phyloP scores from a whole-genome alignment of 2,113 vertebrate species.

The cattle (Bos taurus) region DNA sequence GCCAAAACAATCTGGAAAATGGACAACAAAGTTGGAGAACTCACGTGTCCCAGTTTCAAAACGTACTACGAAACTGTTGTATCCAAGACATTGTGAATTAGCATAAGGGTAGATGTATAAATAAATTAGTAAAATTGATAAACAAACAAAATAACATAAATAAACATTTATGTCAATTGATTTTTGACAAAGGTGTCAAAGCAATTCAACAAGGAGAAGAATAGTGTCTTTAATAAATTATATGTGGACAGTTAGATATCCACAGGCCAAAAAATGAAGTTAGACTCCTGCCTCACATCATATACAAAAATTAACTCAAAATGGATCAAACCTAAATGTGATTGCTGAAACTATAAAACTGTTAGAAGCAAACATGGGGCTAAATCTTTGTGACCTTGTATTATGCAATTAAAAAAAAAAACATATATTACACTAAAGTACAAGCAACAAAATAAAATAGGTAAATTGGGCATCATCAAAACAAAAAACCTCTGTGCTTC shows the following conservation, averaged over 20 bases:
- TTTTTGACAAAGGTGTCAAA: neutral
- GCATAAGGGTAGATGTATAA: neutral
- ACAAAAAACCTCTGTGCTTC: slow-evolving; percentile 3
- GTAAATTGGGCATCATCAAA: neutral
- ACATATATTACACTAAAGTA: neutral
- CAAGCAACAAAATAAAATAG: neutral
- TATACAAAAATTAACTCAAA: neutral
- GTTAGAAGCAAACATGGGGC: neutral
- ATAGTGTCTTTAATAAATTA: neutral
- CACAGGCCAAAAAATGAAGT: neutral
- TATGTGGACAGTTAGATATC: neutral
- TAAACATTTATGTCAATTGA: neutral
- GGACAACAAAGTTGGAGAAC: neutral
- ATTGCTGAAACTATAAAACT: slow-evolving; percentile 11
- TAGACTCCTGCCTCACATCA: neutral
- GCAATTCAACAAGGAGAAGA: neutral
- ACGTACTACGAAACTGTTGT: neutral
- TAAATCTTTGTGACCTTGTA: neutral
- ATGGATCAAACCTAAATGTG: neutral
- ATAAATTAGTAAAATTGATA: neutral
- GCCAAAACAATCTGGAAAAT: neutral
- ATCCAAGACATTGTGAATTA: neutral
- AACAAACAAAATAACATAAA: neutral
- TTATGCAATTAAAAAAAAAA: neutral
- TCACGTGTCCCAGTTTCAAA: neutral